Percentiles rank a stretch among this genome's conserved stretches.
Evolutionary conservation across 2,888 invertebrate genomes (phyloP).

Genomic region (Achlya flavicornis): DNA sequence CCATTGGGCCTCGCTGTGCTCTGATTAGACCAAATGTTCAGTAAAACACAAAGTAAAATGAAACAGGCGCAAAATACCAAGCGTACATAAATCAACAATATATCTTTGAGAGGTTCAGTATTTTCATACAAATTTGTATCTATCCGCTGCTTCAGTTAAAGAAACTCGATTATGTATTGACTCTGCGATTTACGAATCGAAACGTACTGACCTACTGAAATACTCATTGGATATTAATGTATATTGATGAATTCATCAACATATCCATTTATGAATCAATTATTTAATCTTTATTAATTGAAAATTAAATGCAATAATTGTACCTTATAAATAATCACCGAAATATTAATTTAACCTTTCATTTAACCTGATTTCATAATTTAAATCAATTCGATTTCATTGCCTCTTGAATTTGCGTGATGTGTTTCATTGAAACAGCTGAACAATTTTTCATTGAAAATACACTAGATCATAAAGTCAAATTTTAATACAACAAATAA

Average conservation of each 20-base stretch:
- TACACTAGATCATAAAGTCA: background rate
- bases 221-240: no score
- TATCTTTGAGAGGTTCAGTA: constrained; percentile 9
- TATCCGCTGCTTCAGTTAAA: background rate
- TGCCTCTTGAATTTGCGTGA: background rate
- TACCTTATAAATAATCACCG: no score
- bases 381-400: background rate
- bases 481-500: constrained; percentile 11
- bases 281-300: no score
- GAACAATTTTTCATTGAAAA: background rate
- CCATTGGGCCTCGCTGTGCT: constrained; percentile 8
- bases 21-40: constrained; percentile 12
- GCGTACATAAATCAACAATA: constrained; percentile 14
- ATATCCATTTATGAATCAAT: no score
- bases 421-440: background rate
- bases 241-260: no score
- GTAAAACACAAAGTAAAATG: constrained; percentile 9
- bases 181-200: background rate
- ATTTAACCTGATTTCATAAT: background rate
- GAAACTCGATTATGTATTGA: background rate
- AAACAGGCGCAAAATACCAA: constrained; percentile 12
- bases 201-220: no score
- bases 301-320: no score
- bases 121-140: constrained; percentile 10
- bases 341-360: no score